These are phyloP conservation scores for Phoxinus phoxinus DNA, from an alignment of 2,113 vertebrate species.

Conservation along the genomic window DNA sequence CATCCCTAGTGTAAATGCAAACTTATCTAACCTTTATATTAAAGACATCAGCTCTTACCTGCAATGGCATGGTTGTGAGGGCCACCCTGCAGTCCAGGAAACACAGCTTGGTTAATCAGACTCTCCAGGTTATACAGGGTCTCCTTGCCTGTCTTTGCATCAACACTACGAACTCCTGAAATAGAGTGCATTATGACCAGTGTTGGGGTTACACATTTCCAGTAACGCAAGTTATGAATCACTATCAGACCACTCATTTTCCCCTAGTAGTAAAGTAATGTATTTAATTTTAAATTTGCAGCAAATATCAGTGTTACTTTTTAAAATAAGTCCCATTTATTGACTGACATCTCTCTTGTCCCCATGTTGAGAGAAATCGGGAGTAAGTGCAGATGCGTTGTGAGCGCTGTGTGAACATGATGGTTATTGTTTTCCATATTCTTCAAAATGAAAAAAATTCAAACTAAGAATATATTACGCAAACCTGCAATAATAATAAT, in stretches of 20 bases:
- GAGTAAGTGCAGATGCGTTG: too few relatives aligned
- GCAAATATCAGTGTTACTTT: neutral
- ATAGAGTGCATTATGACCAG: neutral
- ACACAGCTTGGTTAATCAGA: slow-evolving; percentile 93
- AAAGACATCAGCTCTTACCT: slow-evolving; percentile 71
- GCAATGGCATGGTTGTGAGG: slow-evolving; percentile 98
- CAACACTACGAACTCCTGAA: slow-evolving; percentile 85
- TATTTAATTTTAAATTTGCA: too few relatives aligned
- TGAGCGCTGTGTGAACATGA: too few relatives aligned
- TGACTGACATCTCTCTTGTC: too few relatives aligned
- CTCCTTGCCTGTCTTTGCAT: slow-evolving; percentile 90
- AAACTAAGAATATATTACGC: too few relatives aligned
- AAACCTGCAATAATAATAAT: too few relatives aligned
- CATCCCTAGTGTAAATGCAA: neutral
- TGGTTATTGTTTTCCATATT: too few relatives aligned
- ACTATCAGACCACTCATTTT: neutral
- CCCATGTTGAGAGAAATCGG: too few relatives aligned
- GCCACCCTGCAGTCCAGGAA: slow-evolving; percentile 95
- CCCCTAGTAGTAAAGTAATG: neutral
- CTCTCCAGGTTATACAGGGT: slow-evolving; percentile 88
- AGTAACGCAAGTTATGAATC: neutral
- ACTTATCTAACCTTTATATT: neutral
- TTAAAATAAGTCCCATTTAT: too few relatives aligned
- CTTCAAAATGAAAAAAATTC: too few relatives aligned
- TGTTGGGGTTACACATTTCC: neutral